Conservation (phyloP, 2,888 invertebrate genomes). For the Macrosiphum euphorbiae region DNA sequence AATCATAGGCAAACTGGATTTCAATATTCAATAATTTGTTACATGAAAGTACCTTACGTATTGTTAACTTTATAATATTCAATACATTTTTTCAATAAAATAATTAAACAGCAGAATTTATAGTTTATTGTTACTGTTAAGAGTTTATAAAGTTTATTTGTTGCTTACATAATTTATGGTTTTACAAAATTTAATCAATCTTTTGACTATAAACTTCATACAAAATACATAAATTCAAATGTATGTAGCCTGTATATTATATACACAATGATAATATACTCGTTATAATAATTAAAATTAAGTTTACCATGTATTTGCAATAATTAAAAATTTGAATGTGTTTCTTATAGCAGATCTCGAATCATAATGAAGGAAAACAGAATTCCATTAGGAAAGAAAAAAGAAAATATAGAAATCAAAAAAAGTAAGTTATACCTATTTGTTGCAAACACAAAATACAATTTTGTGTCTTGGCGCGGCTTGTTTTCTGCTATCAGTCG, state of each 20-base stretch:
- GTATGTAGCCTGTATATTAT: not conserved
- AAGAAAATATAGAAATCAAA: conserved; percentile 3
- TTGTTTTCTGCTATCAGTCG: no score
- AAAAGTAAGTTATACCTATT: conserved; percentile 37
- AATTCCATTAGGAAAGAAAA: conserved; percentile 53
- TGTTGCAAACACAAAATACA: not conserved
- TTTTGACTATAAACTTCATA: not conserved
- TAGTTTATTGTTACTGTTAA: not conserved
- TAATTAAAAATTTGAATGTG: not conserved
- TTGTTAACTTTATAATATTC: not conserved
- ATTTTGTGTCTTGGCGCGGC: no score
- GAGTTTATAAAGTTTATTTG: not conserved
- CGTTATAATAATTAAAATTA: not conserved
- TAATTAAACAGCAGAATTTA: not conserved
- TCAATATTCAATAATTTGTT: not conserved
- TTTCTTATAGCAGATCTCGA: not conserved
- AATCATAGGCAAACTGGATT: not conserved
- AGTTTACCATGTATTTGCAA: not conserved
- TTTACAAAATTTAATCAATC: not conserved
- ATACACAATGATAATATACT: not conserved
- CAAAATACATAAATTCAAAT: not conserved
- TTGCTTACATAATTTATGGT: not conserved
- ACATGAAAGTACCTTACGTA: not conserved
- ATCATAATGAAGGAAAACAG: conserved; percentile 36
- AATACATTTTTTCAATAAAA: not conserved